Evolutionary conservation across 2,113 vertebrate genomes (phyloP), one percentile per base, ranked within the genome.

Genomic region (Lycaon pictus): DNA sequence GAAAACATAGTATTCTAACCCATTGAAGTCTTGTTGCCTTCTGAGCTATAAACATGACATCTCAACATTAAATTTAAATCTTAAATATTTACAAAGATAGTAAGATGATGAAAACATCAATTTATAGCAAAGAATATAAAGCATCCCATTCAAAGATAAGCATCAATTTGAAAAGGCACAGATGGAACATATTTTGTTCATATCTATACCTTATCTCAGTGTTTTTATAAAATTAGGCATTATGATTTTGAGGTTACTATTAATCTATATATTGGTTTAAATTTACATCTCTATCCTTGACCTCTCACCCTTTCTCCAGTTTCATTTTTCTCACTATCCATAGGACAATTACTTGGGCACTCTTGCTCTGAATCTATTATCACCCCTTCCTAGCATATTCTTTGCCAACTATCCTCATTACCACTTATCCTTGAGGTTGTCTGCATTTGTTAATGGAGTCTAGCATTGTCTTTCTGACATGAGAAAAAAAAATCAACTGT

Each of bases 391-490:
- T 72, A 29, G 43, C 43, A 25, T 20, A 55, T 7, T 69, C 86
- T 80, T 60, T 60, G 51, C 83, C 83, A 56, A 69, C 22, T 60
- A 29, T 55, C 37, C 89, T 95, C 90, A 84, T 95, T 90, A 89
- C 96, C 80, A 16, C 89, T 95, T 93, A 87, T 74, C 74, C 74
- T 82, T 88, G 71, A 88, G 82, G 60, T 63, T 89, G 90, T 89
- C 96, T 74, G 79, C 20, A 23, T 76, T 95, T 95, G 95, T 74
- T 97, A 97, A 94, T 82, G 29, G 80, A 95, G 22, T 92, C 90
- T 85, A 88, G 83, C 48, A 92, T 95, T 97, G 90, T 95, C 87
- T 96, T 92, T 79, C 82, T 84, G 72, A 96, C 53, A 93, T 29
- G 62, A 96, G 76, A 32, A 79, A 92, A 92, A 81, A 80, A 90